phyloP scores from a whole-genome alignment of 2,113 vertebrate genomes.

The Rynchops niger region DNA sequence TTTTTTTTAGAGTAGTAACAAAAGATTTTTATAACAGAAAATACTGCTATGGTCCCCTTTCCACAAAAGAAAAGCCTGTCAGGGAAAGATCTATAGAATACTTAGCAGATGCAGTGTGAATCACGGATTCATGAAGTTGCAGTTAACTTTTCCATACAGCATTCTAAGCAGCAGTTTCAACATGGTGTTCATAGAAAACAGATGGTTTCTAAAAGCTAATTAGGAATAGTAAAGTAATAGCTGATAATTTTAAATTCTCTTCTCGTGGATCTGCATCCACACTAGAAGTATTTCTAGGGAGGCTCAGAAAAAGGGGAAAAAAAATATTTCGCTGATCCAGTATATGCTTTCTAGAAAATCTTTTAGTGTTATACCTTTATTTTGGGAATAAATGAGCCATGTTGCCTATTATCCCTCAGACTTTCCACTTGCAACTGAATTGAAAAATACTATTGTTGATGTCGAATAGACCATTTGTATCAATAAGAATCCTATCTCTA shows the following conservation, averaged over 20 bases:
- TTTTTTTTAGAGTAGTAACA: not conserved
- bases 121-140: not conserved
- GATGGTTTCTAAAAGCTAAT: slow-evolving; percentile 11
- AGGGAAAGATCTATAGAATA: not conserved
- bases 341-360: not conserved
- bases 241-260: not conserved
- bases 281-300: not conserved
- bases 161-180: slow-evolving; percentile 4
- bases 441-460: not conserved
- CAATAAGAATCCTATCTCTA: not conserved
- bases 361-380: not conserved
- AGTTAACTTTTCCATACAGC: not conserved
- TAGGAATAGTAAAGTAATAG: not conserved
- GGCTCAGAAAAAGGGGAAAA: not conserved
- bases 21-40: not conserved
- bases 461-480: not conserved
- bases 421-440: not conserved
- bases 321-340: not conserved
- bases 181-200: not conserved
- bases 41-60: not conserved
- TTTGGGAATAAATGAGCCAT: not conserved
- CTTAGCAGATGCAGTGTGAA: not conserved
- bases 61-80: not conserved
- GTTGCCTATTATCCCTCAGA: not conserved
- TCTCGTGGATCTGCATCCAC: not conserved